Base-by-base conservation (phyloP, 2,113 vertebrate species). In the Cygnus buccinator region DNA sequence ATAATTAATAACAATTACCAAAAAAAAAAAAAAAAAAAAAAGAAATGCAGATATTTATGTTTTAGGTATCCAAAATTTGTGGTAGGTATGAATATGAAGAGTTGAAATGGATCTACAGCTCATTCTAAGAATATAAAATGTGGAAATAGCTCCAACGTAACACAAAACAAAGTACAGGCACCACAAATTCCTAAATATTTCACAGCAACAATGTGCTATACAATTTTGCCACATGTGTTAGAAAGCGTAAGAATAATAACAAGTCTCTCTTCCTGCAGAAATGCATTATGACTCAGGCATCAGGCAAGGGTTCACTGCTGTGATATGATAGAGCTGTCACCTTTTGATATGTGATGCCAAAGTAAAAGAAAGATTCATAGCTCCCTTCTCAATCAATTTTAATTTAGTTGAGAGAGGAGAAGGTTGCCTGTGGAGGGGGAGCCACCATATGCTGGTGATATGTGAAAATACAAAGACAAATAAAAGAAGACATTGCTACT, bases 301-400 rank as follows among this genome's bases (percentile, higher is more conserved):
- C 68, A 86, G 43, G 46, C 29, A 82, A 62, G 55, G 35, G 61
- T 75, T 94, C 8, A 7, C 54, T 95, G 89, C 67, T 90, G 12
- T 43, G 89, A 50, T 84, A 72, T 28, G 57, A 82, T 84, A 54
- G 70, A 89, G 35, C 70, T 90, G 70, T 81, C 92, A 90, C 48
- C 61, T 92, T 93, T 68, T 66, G 48, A 78, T 77, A 58, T 12
- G 48, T 57, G 73, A 72, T 78, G 54, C 26, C n/a, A 82, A 66
- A 59, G 63, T 35, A 41, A 21, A 9, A 82, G 13, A 21, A 83
- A 57, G 5, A 66, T 77, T 84, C 31, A n/a, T 48, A 68, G 44
- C 33, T 68, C 44, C 16, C 73, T 81, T 84, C 73, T 94, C 76
- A 81, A 84, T 80, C 88, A 78, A 54, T 93, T 88, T 90, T 81